A percentile compares a stretch with the other conserved stretches of the same genome.
These are phyloP conservation scores for Clinocottus analis DNA, from an alignment of 2,113 vertebrate genomes.

Conservation along the genomic window DNA sequence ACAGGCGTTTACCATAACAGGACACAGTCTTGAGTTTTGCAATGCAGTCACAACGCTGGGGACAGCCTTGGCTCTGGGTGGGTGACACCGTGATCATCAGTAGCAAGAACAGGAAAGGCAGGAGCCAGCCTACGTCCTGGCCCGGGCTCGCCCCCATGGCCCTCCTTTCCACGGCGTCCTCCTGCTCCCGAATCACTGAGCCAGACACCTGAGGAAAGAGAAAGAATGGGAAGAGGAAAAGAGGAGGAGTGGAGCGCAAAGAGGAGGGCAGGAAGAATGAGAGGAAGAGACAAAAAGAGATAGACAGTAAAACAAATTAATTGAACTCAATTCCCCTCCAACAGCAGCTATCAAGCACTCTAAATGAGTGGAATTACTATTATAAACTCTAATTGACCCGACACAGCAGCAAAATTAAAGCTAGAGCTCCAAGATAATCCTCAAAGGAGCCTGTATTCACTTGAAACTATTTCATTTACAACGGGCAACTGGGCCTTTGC, in stretches of 20 bases:
- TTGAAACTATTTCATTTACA: constrained; percentile 44
- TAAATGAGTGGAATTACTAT: constrained; percentile 68
- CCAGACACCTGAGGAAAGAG: constrained; percentile 80
- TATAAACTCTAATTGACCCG: constrained; percentile 68
- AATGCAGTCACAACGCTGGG: constrained; percentile 91
- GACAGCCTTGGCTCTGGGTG: constrained; percentile 83
- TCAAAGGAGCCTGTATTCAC: constrained; percentile 48
- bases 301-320: constrained; percentile 66
- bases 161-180: constrained; percentile 73
- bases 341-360: constrained; percentile 60
- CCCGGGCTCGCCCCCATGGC: constrained; percentile 79
- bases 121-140: constrained; percentile 82
- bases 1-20: constrained; percentile 91
- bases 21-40: constrained; percentile 85
- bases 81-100: constrained; percentile 70
- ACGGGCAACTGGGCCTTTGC: background rate
- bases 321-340: constrained; percentile 54
- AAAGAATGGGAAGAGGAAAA: constrained; percentile 7
- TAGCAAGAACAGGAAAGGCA: constrained; percentile 84
- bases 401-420: constrained; percentile 62
- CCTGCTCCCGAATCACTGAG: constrained; percentile 79
- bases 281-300: constrained; percentile 49
- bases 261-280: constrained; percentile 3
- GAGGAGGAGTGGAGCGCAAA: background rate
- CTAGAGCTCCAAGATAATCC: constrained; percentile 49